phyloP scores from a whole-genome alignment of 2,797 vertebrate species.

The Falco cherrug region DNA sequence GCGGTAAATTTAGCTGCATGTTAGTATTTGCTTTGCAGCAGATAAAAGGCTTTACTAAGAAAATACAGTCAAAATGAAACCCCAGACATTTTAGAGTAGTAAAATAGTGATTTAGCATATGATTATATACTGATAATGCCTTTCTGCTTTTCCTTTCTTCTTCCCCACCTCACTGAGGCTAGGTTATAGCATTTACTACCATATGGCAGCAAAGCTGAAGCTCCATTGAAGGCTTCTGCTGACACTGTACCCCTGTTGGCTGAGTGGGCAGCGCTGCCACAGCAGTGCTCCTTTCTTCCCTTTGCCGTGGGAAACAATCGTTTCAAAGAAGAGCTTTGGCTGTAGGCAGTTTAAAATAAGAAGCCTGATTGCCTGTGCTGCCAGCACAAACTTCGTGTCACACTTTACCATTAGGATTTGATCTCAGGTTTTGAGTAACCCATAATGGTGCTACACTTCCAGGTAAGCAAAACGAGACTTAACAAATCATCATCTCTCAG shows the following conservation, averaged over 20 bases:
- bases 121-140: not conserved
- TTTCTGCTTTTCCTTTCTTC: not conserved
- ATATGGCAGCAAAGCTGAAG: not conserved
- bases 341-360: not conserved
- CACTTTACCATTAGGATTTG: not conserved
- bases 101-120: not conserved
- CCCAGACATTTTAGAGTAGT: not conserved
- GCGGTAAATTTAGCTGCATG: not conserved
- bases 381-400: constrained; percentile 3
- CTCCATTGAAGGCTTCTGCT: not conserved
- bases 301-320: not conserved
- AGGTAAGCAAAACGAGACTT: not conserved
- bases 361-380: not conserved
- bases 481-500: not conserved
- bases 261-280: not conserved
- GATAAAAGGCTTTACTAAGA: not conserved
- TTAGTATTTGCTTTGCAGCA: not conserved
- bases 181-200: not conserved
- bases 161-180: not conserved
- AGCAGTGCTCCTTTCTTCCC: not conserved
- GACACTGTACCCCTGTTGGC: not conserved
- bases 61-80: not conserved
- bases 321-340: constrained; percentile 9
- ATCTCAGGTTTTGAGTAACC: constrained; percentile 20
- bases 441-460: not conserved